These are phyloP conservation scores for Drosophila nigricruria DNA, from an alignment of 2,888 invertebrate species.

Conservation along the genomic window DNA sequence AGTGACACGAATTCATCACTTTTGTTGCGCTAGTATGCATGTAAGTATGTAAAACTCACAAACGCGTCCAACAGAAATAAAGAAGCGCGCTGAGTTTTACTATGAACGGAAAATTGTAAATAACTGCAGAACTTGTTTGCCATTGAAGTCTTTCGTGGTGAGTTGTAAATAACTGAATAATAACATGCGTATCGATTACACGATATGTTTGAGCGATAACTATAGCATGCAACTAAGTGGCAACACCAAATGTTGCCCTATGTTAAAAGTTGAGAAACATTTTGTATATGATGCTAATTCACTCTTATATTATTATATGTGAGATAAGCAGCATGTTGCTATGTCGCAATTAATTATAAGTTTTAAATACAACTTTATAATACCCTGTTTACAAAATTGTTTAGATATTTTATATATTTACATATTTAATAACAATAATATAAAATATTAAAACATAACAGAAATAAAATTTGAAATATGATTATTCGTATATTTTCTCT, in stretches of 20 bases:
- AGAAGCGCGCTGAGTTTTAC: conserved; percentile 47
- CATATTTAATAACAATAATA: no score
- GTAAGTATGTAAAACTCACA: conserved; percentile 33
- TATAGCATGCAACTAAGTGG: conserved; percentile 16
- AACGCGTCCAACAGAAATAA: conserved; percentile 47
- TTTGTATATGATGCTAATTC: neutral
- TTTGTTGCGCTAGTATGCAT: conserved; percentile 11
- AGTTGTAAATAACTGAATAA: conserved; percentile 46
- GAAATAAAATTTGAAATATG: no score
- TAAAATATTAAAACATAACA: neutral
- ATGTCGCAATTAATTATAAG: neutral
- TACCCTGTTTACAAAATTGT: no score
- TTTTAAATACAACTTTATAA: neutral
- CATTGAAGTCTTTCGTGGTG: conserved; percentile 70
- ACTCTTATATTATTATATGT: neutral
- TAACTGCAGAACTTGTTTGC: conserved; percentile 78
- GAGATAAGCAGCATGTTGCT: neutral
- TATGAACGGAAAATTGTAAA: conserved; percentile 74
- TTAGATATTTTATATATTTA: no score
- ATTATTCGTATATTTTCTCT: no score
- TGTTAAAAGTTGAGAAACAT: conserved; percentile 15
- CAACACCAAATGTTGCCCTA: conserved; percentile 33
- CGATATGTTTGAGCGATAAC: conserved; percentile 33
- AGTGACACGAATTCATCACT: conserved; percentile 19
- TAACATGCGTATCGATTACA: conserved; percentile 42